Evolutionary conservation across 2,888 invertebrate species (phyloP), one percentile per base, ranked within the genome.

Genomic region (Leucophenga maculata): DNA sequence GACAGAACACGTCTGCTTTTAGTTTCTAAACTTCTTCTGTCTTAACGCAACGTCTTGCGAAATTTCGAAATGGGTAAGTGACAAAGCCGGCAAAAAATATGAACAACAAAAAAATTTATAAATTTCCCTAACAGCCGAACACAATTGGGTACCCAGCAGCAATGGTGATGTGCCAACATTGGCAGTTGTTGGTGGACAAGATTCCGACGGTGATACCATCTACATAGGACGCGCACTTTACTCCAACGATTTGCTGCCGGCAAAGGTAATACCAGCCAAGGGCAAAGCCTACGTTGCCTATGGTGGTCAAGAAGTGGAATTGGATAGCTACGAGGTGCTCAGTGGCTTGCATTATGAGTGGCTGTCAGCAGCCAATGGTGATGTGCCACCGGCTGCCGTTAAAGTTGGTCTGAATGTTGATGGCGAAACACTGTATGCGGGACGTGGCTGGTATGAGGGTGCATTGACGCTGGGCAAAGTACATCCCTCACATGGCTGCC

Each of bases 161-260:
- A 67, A 75, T 65, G 87, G 86, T 39, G 65, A 71, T 11, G 44
- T 85, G 18, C 78, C 87, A 1, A 71, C 78, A 16, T 69, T 75
- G 18, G 92, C 92, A 1, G 90, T 93, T 0, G 78, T 79, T 6
- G 93, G 91, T 55, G 95, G 95, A 22, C 90, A 90, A 1, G 95
- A 95, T 81, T 87, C 87, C 14, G 94, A 94, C 77, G 94, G 95
- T 0, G 90, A 91, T 0, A 89, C 91, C 65, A 94, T 95, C 79
- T 95, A 91, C 85, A 93, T 94, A 0, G 95, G 94, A 0, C 91
- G 95, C 65, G 91, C 92, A 0, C 90, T 89, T 69, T 92, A 93
- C 79, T 90, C 91, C 70, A 93, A 91, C 20, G 92, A 92, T 78
- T 88, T 90, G 88, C 74, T 92, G 46, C 92, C 92, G 2, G 92